Percentiles rank a stretch among this genome's conserved stretches.
Conservation (phyloP, 1,140 invertebrate genomes). For the Ceratina calcarata region DNA sequence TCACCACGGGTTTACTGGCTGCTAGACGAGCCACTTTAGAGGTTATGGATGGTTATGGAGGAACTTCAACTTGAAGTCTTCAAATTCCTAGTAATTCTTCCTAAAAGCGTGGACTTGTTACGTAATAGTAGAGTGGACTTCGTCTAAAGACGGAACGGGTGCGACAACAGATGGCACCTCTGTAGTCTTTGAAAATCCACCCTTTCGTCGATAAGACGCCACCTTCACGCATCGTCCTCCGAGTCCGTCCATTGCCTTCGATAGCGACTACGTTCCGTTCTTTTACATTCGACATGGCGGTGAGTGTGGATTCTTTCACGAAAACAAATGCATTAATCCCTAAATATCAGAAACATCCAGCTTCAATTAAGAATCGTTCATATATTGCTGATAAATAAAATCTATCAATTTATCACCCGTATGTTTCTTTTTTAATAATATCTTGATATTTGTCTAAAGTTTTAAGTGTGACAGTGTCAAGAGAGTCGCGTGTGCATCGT, state of each 20-base stretch:
- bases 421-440: slow-evolving; percentile 41
- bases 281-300: slow-evolving; percentile 72
- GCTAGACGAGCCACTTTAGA: not conserved
- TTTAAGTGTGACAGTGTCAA: not conserved
- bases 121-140: no score
- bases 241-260: no score
- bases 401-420: slow-evolving; percentile 3
- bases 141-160: no score
- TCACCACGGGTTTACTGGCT: not conserved
- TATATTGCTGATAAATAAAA: slow-evolving; percentile 3
- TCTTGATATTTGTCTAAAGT: slow-evolving; percentile 7
- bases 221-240: no score
- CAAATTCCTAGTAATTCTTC: no score
- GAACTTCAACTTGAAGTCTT: no score
- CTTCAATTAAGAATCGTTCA: slow-evolving; percentile 14
- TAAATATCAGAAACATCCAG: slow-evolving; percentile 61
- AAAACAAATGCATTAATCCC: slow-evolving; percentile 56
- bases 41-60: not conserved
- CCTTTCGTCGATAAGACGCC: no score
- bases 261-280: slow-evolving; percentile 24
- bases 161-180: no score
- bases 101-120: no score
- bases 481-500: no score
- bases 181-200: no score
- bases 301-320: slow-evolving; percentile 62